phyloP scores from a whole-genome alignment of 2,113 vertebrate genomes.

The Boulengeromyrus knoepffleri region DNA sequence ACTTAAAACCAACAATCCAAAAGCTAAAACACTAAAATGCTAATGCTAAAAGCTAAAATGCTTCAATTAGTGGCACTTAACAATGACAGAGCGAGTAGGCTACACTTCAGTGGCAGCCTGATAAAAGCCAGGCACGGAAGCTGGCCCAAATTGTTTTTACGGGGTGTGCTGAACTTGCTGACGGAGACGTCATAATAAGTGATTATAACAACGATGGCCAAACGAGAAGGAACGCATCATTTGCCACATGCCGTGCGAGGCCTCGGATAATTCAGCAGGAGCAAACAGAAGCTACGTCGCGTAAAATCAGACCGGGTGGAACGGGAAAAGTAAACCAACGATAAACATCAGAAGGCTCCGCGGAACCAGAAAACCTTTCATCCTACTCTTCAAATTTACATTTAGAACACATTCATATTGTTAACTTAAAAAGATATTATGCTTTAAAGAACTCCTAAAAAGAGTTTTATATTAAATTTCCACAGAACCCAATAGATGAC shows the following conservation, averaged over 20 bases:
- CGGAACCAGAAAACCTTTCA: neutral
- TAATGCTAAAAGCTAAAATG: constrained; percentile 28
- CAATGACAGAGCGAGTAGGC: constrained; percentile 30
- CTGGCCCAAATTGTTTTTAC: constrained; percentile 30
- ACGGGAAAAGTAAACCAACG: neutral
- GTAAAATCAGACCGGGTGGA: neutral
- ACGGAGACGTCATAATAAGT: constrained; percentile 40
- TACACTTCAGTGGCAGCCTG: constrained; percentile 14
- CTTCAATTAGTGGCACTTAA: constrained; percentile 33
- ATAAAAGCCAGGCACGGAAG: constrained; percentile 44
- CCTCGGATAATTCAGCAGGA: neutral
- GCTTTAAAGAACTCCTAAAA: neutral
- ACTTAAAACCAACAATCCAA: neutral
- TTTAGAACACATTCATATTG: neutral
- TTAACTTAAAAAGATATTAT: neutral
- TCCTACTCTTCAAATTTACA: neutral
- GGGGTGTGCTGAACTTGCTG: constrained; percentile 42
- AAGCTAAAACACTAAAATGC: constrained; percentile 19
- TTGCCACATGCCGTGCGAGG: neutral
- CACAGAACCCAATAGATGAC: neutral
- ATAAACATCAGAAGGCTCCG: neutral
- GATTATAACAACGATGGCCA: constrained; percentile 32
- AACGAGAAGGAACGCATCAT: constrained; percentile 11
- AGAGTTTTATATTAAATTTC: neutral
- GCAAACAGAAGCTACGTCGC: neutral